A percentile compares a stretch with the other conserved stretches of the same genome.
Conservation (phyloP, 2,888 invertebrate genomes). For the Danaus chrysippus region DNA sequence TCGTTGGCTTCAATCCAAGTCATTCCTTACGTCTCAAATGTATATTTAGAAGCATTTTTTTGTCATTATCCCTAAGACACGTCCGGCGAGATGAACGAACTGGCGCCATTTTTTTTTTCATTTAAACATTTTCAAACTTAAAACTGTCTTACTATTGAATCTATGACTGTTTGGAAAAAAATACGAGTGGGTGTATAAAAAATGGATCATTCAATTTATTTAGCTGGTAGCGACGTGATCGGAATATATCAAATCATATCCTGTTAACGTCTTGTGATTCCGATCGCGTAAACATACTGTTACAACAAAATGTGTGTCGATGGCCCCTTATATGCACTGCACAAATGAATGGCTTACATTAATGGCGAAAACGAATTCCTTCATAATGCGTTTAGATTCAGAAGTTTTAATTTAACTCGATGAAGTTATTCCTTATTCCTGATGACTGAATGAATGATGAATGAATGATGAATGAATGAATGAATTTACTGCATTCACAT, state of each 20-base stretch:
- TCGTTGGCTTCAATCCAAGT: constrained; percentile 71
- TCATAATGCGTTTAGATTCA: too few relatives aligned
- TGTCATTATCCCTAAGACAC: constrained; percentile 41
- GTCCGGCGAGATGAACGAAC: constrained; percentile 74
- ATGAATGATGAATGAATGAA: too few relatives aligned
- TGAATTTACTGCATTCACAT: too few relatives aligned
- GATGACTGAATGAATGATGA: too few relatives aligned
- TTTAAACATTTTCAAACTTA: background rate
- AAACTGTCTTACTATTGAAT: too few relatives aligned
- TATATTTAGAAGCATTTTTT: constrained; percentile 75
- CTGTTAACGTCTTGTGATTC: constrained; percentile 59
- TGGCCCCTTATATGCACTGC: constrained; percentile 33
- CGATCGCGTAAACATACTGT: constrained; percentile 56
- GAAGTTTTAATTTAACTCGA: too few relatives aligned
- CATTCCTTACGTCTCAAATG: constrained; percentile 68
- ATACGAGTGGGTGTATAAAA: too few relatives aligned
- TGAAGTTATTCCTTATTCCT: too few relatives aligned
- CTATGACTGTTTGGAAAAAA: too few relatives aligned
- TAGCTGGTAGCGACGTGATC: constrained; percentile 43
- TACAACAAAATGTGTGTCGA: constrained; percentile 51
- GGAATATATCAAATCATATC: constrained; percentile 57
- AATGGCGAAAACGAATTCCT: background rate
- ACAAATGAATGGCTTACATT: constrained; percentile 40
- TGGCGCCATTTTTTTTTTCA: constrained; percentile 38
- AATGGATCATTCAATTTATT: too few relatives aligned